A percentile compares a stretch with the other conserved stretches of the same genome.
These are phyloP conservation scores for Naso thynnoides DNA, from an alignment of 2,797 vertebrate species.

Conservation along the genomic window DNA sequence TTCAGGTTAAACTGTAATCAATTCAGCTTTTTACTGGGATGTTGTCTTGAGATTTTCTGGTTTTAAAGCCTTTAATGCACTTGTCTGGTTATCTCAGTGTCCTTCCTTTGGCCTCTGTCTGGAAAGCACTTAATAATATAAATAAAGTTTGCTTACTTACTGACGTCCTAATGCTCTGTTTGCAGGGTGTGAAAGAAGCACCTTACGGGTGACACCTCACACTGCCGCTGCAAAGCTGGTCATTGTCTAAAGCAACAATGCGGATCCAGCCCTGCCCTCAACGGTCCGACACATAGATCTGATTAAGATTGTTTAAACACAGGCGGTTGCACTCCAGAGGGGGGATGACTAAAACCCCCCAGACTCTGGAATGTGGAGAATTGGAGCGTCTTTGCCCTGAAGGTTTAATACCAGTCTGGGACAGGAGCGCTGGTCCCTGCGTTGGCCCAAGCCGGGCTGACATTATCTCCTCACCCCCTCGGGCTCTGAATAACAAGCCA, in stretches of 20 bases:
- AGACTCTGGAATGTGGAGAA: slow-evolving; percentile 67
- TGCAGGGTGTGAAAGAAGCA: slow-evolving; percentile 64
- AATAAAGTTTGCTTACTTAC: slow-evolving; percentile 44
- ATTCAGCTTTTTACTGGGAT: not conserved
- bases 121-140: slow-evolving; percentile 5
- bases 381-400: slow-evolving; percentile 52
- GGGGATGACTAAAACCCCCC: slow-evolving; percentile 46
- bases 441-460: slow-evolving; percentile 47
- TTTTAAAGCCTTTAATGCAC: slow-evolving; percentile 1
- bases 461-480: slow-evolving; percentile 65
- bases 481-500: slow-evolving; percentile 58
- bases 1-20: slow-evolving; percentile 30
- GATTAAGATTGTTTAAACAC: slow-evolving; percentile 76
- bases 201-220: slow-evolving; percentile 68
- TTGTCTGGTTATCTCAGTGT: slow-evolving; percentile 1
- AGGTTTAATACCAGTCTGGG: slow-evolving; percentile 60
- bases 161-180: slow-evolving; percentile 64
- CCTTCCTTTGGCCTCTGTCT: slow-evolving; percentile 25
- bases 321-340: slow-evolving; percentile 40
- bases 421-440: slow-evolving; percentile 44
- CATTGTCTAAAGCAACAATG: slow-evolving; percentile 76
- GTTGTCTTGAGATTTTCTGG: not conserved
- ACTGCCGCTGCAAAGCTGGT: slow-evolving; percentile 42
- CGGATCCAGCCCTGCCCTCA: slow-evolving; percentile 60
- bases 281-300: slow-evolving; percentile 65